Percentiles rank a stretch among this genome's conserved stretches.
Conservation (phyloP, 1,140 invertebrate species). For the Zophobas morio region DNA sequence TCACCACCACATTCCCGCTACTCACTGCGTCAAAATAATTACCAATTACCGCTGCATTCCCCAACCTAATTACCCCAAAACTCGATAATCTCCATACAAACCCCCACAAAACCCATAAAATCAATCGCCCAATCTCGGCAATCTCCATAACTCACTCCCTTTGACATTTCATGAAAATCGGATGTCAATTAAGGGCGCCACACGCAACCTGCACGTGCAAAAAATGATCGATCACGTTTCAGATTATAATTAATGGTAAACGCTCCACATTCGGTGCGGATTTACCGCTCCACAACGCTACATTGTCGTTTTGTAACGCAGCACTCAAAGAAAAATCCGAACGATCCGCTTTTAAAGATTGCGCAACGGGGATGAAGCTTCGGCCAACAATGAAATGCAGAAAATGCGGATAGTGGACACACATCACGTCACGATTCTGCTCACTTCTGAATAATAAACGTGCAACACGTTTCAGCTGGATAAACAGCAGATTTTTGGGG, state of each 20-base stretch:
- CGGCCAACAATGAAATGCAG: not conserved
- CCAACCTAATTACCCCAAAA: no score
- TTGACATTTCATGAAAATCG: no score
- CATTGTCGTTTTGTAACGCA: not conserved
- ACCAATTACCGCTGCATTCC: no score
- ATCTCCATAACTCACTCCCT: no score
- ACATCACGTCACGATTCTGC: not conserved
- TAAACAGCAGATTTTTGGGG: not conserved
- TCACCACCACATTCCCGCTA: not conserved
- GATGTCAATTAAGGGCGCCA: no score
- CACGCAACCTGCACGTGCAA: no score
- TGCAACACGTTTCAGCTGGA: not conserved
- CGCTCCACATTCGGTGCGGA: not conserved
- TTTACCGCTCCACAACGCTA: not conserved
- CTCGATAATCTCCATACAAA: no score
- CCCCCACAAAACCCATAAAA: no score
- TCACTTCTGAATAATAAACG: not conserved
- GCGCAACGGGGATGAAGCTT: not conserved
- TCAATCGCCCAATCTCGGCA: no score
- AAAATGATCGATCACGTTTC: no score
- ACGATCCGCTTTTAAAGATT: slow-evolving; percentile 2
- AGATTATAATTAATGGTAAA: no score
- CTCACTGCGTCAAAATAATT: not conserved
- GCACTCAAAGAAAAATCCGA: not conserved
- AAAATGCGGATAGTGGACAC: not conserved